A percentile compares a stretch with the other conserved stretches of the same genome.
Evolutionary conservation across 2,113 vertebrate species (phyloP).

Genomic region (Spizaetus ornatus): DNA sequence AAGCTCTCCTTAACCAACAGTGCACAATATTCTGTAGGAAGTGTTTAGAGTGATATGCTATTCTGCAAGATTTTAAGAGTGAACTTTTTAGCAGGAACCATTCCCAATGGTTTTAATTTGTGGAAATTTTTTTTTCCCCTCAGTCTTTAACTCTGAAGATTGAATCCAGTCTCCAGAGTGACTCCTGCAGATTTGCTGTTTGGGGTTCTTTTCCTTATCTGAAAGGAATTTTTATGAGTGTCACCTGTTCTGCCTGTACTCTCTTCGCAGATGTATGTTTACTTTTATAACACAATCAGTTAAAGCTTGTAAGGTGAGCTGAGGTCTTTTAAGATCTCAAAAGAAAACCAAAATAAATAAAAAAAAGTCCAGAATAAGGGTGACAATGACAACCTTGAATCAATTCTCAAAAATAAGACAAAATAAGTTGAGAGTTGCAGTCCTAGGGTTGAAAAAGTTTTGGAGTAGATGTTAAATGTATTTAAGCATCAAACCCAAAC

Average conservation of each 20-base stretch:
- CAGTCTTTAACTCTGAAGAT: background rate
- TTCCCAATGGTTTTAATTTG: background rate
- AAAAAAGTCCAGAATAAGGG: background rate
- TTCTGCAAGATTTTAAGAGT: background rate
- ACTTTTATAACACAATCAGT: slow-evolving; percentile 47
- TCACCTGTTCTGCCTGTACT: slow-evolving; percentile 44
- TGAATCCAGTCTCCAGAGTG: background rate
- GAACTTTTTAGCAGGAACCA: background rate
- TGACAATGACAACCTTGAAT: background rate
- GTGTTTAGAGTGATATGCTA: background rate
- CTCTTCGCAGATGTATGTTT: slow-evolving; percentile 48
- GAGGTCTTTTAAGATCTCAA: slow-evolving; percentile 4
- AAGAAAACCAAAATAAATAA: slow-evolving; percentile 29
- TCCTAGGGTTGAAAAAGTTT: background rate
- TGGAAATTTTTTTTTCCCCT: background rate
- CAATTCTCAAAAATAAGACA: background rate
- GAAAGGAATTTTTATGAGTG: slow-evolving; percentile 60
- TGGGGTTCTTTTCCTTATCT: slow-evolving; percentile 49
- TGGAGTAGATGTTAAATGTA: background rate
- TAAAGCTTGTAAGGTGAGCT: slow-evolving; percentile 41
- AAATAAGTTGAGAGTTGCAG: background rate
- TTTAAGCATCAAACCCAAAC: background rate
- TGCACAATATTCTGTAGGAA: background rate
- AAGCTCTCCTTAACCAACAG: background rate
- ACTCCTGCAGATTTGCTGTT: background rate